These are phyloP conservation scores for Lophochroa leadbeateri DNA, from an alignment of 2,113 vertebrate species.

Conservation along the genomic window DNA sequence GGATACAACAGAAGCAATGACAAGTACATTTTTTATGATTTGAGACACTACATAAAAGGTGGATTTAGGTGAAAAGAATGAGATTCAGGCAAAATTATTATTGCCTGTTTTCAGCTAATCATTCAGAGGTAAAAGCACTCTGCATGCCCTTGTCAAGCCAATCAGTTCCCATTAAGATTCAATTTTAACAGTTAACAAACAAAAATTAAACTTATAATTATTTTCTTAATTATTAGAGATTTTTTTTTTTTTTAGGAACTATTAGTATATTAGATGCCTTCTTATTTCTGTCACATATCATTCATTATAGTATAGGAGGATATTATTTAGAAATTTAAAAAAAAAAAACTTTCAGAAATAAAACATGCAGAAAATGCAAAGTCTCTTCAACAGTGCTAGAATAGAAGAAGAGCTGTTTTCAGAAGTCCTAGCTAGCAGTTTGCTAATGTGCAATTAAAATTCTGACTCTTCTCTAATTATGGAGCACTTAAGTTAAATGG, in stretches of 20 bases:
- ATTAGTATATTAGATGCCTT: neutral
- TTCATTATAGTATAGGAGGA: neutral
- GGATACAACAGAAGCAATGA: neutral
- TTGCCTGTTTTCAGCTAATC: neutral
- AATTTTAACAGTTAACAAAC: neutral
- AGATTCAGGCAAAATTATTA: neutral
- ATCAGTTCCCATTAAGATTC: neutral
- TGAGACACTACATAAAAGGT: neutral
- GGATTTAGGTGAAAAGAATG: neutral
- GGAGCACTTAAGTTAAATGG: slow-evolving; percentile 76
- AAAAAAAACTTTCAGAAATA: neutral
- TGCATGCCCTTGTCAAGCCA: neutral
- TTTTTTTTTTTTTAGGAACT: neutral
- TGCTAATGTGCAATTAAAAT: slow-evolving; percentile 79
- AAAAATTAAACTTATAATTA: neutral
- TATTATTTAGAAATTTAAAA: neutral
- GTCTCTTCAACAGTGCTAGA: neutral
- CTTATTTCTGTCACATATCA: neutral
- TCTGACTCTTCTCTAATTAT: slow-evolving; percentile 72
- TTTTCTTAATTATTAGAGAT: neutral
- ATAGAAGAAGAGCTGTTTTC: slow-evolving; percentile 57
- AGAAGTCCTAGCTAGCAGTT: slow-evolving; percentile 60
- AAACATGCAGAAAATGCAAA: neutral
- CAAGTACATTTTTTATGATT: neutral
- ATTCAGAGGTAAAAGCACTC: no score